Evolutionary conservation across 2,888 invertebrate species (phyloP), one percentile per base, ranked within the genome.

Genomic region (Monochamus alternatus): DNA sequence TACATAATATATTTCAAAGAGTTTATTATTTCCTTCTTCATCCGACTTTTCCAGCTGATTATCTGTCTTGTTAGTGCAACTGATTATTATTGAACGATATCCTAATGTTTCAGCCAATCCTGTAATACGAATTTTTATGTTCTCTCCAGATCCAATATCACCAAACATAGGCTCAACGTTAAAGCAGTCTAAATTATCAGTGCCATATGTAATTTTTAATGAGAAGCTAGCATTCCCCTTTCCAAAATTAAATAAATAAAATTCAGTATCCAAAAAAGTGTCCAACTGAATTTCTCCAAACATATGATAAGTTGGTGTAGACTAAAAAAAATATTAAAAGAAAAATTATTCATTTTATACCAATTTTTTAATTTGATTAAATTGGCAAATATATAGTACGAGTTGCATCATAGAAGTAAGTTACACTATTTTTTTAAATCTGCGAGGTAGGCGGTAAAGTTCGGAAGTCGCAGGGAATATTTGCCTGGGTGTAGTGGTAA

Each of bases 171-270:
- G 78, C 22, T 64, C 68, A 47, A 81, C 44, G 59, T 73, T 31
- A 32, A 82, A 75, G 38, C 60, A 66, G 32, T 79, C 76, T 22
- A 74, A 51, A 12, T 65, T 74, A 62, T 75, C 59, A 12, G 51
- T 30, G 22, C 51, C 60, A 52, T 75, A 60, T 76, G 75, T 75
- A 32, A 81, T 79, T 9, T 66, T 76, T 44, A 90, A 78, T 64
- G 84, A 76, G 76, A 87, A 90, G 77, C 86, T 84, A 22, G 90
- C 86, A 3, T 85, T 82, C 2, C 89, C 87, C 30, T 81, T 64
- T 43, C 90, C 89, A 77, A 88, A 88, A 84, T 91, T 91, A 75
- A 86, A 88, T 14, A 90, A 62, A 52, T 86, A 78, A 73, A 90
- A 90, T 59, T 82, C 80, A 5, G 84, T 79, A 32, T 84, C 78